A percentile compares a stretch with the other conserved stretches of the same genome.
Evolutionary conservation across 2,113 vertebrate genomes (phyloP).

Genomic region (Pelecanoides urinatrix): DNA sequence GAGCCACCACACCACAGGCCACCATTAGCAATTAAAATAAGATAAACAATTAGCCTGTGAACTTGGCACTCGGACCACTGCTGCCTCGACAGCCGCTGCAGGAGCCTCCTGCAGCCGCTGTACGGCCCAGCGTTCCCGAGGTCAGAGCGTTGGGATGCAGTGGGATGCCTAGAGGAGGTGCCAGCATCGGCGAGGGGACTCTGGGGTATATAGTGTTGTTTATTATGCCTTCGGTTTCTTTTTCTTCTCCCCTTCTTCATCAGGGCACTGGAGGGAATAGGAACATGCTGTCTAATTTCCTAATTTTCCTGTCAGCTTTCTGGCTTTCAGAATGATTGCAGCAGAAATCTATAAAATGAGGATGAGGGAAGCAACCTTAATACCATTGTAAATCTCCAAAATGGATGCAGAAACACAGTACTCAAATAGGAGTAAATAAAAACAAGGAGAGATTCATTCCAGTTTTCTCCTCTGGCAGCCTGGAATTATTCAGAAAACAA

Average conservation of each 20-base stretch:
- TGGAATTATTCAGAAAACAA: slow-evolving; percentile 58
- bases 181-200: background rate
- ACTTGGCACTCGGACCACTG: background rate
- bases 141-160: background rate
- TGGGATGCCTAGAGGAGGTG: background rate
- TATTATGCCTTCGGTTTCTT: background rate
- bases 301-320: slow-evolving; percentile 61
- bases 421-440: slow-evolving; percentile 63
- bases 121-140: accelerated
- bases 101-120: background rate
- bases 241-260: background rate
- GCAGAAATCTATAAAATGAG: slow-evolving; percentile 52
- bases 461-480: slow-evolving; percentile 36
- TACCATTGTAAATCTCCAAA: slow-evolving; percentile 62
- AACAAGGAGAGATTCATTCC: slow-evolving; percentile 43
- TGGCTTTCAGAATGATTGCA: slow-evolving; percentile 58
- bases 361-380: slow-evolving; percentile 55
- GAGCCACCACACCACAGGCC: background rate
- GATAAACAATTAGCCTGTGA: slow-evolving; percentile 19
- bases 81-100: background rate
- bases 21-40: slow-evolving; percentile 12
- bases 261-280: background rate
- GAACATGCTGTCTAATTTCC: slow-evolving; percentile 45
- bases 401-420: slow-evolving; percentile 56
- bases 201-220: accelerated